Evolutionary conservation across 2,797 vertebrate species (phyloP), one percentile per base, ranked within the genome.

Genomic region (Ctenochaetus hawaiiensis): DNA sequence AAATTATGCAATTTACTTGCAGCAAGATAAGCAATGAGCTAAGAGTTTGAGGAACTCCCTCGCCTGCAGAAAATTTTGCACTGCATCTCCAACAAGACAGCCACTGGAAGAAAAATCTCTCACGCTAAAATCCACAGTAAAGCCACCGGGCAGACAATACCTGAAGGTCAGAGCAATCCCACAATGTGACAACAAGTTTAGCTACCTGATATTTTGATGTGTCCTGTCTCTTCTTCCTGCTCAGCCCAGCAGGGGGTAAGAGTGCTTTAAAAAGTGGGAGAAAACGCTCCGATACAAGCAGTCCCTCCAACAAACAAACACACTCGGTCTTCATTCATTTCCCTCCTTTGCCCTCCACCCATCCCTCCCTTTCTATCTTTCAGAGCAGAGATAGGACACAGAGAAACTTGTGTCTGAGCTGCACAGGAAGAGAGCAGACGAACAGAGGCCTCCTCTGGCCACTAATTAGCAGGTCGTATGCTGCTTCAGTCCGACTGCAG

Each of bases 381-480:
- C 82, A 54, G 80, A 54, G 69, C 79, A 88, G 90, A 91, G 92
- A 95, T 92, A 94, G 90, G 78, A 94, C 91, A 92, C 91, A 94
- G 93, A 93, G 91, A 81, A 82, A 87, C 93, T 93, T 93, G 93
- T 95, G 93, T 94, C 84, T 91, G 87, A 81, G 86, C 81, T 20
- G 61, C 70, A 92, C 94, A 96, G 95, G 93, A 95, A 96, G 93
- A 77, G 87, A 83, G 78, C 89, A 80, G 86, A 93, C 94, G 95
- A 95, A 95, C 93, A 93, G 81, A 89, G 88, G 87, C 83, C 85
- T 93, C 83, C 83, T 90, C 86, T 63, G 78, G 90, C 82, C 92
- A 88, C 94, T 95, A 96, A 96, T 96, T 94, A 95, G 93, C 86
- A 89, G 92, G 85, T 89, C 87, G 75, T 86, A 87, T 68, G 90